Base-by-base conservation (phyloP, 2,797 vertebrate species). In the Pempheris klunzingeri region DNA sequence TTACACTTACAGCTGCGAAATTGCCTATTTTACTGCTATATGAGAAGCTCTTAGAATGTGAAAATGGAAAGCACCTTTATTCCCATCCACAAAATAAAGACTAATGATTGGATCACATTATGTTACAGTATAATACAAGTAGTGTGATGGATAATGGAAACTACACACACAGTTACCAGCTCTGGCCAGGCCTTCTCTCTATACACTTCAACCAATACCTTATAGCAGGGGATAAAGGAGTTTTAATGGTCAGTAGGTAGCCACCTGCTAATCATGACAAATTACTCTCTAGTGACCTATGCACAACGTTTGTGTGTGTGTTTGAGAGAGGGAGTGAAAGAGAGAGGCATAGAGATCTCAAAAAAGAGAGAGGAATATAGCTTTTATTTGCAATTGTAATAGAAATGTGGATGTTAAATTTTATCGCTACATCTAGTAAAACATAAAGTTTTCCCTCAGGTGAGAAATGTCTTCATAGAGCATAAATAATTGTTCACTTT, bases 61-160 rank as follows among this genome's bases (percentile, higher is more conserved):
- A 18, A 43, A 67, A 74, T 57, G 15, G 46, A 34, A 77, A 83
- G 67, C 44, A 58, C 39, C 55, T 63, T 59, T 39, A 70, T 63
- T 77, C 55, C 67, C 22, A 12, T 47, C 63, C 57, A 70, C 64
- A 43, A 62, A 44, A 54, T 77, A 65, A 70, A 68, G 71, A 54
- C 46, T 47, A 36, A 71, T 47, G 63, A 63, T 58, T 58, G 71
- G 53, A 43, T 58, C 10, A 4, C 32, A 32, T 57, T 49, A 57
- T 5, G 22, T 52, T 41, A 39, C 36, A 52, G 38, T 72, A 54
- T 24, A 24, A 58, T 34, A n/a, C n/a, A 60, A 63, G 34, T 41
- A 30, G 30, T 44, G 26, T 12, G 12, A 73, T 78, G 30, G 30
- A 32, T 32, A 70, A 54, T 22, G 1, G n/a, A 50, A 66, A 57